Conservation (phyloP, 2,888 invertebrate species). For the Tenthredo livida region DNA sequence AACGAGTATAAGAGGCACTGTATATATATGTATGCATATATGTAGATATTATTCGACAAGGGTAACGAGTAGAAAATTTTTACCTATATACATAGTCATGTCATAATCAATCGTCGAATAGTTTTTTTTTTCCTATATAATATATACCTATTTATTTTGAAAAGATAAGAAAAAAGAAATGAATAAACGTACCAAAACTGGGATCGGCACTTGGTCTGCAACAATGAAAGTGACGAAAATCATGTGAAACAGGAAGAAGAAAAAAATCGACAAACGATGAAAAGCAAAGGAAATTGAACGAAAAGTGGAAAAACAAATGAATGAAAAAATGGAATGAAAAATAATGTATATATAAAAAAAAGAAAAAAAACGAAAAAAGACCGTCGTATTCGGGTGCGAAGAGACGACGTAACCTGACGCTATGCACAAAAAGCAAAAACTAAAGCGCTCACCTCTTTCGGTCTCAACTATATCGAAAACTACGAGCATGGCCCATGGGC, state of each 20-base stretch:
- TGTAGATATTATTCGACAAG: background rate
- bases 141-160: no score
- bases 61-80: background rate
- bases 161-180: background rate
- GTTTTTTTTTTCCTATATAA: no score
- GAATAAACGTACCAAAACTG: constrained; percentile 46
- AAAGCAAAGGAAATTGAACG: background rate
- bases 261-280: background rate
- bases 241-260: background rate
- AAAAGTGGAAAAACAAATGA: constrained; percentile 13
- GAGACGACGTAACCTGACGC: constrained; percentile 68
- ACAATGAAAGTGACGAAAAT: constrained; percentile 8
- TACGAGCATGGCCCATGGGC: constrained; percentile 41
- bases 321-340: background rate
- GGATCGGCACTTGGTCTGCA: constrained; percentile 27
- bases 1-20: background rate
- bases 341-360: constrained; percentile 9
- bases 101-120: constrained; percentile 15
- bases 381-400: constrained; percentile 1
- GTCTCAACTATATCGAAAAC: constrained; percentile 47
- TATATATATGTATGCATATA: background rate
- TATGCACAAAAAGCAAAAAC: constrained; percentile 69
- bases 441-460: constrained; percentile 57
- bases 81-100: background rate
- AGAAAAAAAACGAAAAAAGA: constrained; percentile 35